These are phyloP conservation scores for Musca vetustissima DNA, from an alignment of 1,140 invertebrate genomes.

Conservation along the genomic window DNA sequence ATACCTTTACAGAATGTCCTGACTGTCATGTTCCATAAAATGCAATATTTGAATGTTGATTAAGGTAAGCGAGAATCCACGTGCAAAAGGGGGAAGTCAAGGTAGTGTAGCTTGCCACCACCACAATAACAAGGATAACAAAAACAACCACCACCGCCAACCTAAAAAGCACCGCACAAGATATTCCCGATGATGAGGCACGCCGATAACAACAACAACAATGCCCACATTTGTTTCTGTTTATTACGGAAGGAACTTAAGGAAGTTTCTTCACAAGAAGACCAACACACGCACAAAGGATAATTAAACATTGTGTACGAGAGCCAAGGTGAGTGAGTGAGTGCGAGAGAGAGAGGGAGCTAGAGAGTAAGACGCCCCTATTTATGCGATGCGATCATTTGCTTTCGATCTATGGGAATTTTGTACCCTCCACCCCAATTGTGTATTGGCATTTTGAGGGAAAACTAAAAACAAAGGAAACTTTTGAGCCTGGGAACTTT, in stretches of 20 bases:
- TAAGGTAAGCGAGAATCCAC: slow-evolving; percentile 43
- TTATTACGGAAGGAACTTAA: slow-evolving; percentile 21
- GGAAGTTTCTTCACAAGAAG: background rate
- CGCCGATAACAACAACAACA: background rate
- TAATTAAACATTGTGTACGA: too few relatives aligned
- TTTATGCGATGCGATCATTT: slow-evolving; percentile 1
- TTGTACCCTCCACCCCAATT: background rate
- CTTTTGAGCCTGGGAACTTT: too few relatives aligned
- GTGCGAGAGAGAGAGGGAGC: background rate
- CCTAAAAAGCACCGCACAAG: background rate
- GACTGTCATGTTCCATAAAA: slow-evolving; percentile 20
- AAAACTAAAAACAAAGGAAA: too few relatives aligned
- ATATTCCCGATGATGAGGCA: too few relatives aligned
- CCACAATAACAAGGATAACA: background rate
- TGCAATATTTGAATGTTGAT: slow-evolving; percentile 18
- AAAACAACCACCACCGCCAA: slow-evolving; percentile 10
- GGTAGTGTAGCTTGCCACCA: background rate
- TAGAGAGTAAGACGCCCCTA: slow-evolving; percentile 9
- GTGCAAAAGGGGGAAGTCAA: slow-evolving; percentile 53
- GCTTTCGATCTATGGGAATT: slow-evolving; percentile 5
- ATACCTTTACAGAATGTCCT: slow-evolving; percentile 29
- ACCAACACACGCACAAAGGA: too few relatives aligned
- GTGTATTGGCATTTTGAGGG: too few relatives aligned
- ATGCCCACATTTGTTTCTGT: background rate
- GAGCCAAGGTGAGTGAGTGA: too few relatives aligned